Percentiles rank a stretch among this genome's conserved stretches.
These are phyloP conservation scores for Himalopsyche phryganea DNA, from an alignment of 1,140 invertebrate species.

Conservation along the genomic window DNA sequence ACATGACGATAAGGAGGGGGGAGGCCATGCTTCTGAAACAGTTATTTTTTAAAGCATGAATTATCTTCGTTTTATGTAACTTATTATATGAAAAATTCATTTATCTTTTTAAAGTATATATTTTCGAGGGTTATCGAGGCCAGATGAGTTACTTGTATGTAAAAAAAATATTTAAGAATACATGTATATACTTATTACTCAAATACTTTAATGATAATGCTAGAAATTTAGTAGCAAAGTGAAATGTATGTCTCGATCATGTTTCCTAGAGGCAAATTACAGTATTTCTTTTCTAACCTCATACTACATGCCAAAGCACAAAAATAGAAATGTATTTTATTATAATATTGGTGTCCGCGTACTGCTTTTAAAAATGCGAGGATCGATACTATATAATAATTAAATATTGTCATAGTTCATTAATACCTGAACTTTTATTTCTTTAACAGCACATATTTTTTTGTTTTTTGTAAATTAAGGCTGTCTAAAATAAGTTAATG, in stretches of 20 bases:
- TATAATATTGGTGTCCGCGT: constrained; percentile 10
- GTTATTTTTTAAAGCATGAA: constrained; percentile 12
- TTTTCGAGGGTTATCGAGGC: constrained; percentile 3
- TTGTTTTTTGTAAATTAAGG: background rate
- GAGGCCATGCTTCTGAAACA: constrained; percentile 4
- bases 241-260: constrained; percentile 10
- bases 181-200: constrained; percentile 17
- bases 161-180: constrained; percentile 17
- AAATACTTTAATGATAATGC: constrained; percentile 1
- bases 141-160: constrained; percentile 17
- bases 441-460: background rate
- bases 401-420: background rate
- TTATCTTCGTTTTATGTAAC: constrained; percentile 9
- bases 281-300: constrained; percentile 18
- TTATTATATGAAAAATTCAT: constrained; percentile 13
- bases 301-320: constrained; percentile 21
- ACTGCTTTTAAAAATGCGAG: constrained; percentile 1
- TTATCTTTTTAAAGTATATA: background rate
- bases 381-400: background rate
- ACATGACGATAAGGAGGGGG: background rate
- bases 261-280: constrained; percentile 7
- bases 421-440: background rate
- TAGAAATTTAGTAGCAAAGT: constrained; percentile 12
- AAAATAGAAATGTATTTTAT: constrained; percentile 13
- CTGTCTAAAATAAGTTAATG: background rate